Evolutionary conservation across 2,888 invertebrate genomes (phyloP).

Genomic region (Epirrhoe alternata): DNA sequence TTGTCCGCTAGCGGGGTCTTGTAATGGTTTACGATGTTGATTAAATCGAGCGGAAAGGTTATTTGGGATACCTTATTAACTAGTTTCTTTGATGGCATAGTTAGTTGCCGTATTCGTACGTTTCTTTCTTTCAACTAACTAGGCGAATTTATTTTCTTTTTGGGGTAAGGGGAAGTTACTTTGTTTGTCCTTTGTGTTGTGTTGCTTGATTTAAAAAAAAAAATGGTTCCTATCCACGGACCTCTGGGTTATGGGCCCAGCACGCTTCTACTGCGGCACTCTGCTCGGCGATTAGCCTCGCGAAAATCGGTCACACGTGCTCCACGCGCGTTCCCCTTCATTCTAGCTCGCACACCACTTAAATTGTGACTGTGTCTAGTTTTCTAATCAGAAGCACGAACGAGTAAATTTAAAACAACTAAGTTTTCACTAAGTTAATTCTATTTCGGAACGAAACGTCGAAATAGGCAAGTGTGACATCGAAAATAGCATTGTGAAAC

Average conservation of each 20-base stretch:
- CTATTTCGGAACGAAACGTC: slow-evolving; percentile 1
- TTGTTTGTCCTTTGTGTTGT: slow-evolving; percentile 5
- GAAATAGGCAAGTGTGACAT: neutral
- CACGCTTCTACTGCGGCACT: slow-evolving; percentile 93
- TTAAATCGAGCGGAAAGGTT: slow-evolving; percentile 45
- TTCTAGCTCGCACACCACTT: slow-evolving; percentile 29
- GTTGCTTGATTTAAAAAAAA: neutral
- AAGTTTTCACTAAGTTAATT: slow-evolving; percentile 17
- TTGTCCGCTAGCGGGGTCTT: slow-evolving; percentile 39
- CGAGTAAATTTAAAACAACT: slow-evolving; percentile 15
- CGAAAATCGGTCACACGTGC: slow-evolving; percentile 42
- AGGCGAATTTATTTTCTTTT: slow-evolving; percentile 30
- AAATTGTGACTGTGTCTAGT: slow-evolving; percentile 14
- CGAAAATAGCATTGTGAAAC: slow-evolving; percentile 17
- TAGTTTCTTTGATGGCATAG: slow-evolving; percentile 41
- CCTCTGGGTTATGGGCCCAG: slow-evolving; percentile 88
- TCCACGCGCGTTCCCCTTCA: slow-evolving; percentile 23
- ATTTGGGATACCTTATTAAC: slow-evolving; percentile 45
- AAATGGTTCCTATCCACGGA: slow-evolving; percentile 84
- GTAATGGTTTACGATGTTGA: slow-evolving; percentile 50
- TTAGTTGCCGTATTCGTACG: slow-evolving; percentile 27
- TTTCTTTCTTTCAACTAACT: slow-evolving; percentile 35
- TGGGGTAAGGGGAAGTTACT: slow-evolving; percentile 16
- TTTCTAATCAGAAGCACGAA: slow-evolving; percentile 27
- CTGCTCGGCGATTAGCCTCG: slow-evolving; percentile 62